Conservation (phyloP, 1,140 invertebrate species). For the Lepidurus arcticus region DNA sequence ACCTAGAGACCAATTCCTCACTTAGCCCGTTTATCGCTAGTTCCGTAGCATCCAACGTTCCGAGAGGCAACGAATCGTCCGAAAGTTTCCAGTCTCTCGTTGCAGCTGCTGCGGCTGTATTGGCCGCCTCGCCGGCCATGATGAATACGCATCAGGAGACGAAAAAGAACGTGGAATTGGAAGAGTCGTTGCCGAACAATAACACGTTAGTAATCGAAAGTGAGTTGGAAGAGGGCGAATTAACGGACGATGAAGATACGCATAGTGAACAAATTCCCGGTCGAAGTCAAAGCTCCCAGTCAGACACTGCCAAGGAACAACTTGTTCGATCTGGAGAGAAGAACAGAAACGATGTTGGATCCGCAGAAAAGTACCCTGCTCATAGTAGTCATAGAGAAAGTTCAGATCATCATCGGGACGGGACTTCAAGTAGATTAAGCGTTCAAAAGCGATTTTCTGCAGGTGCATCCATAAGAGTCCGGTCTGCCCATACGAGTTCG, state of each 20-base stretch:
- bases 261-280: neutral
- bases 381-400: neutral
- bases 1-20: neutral
- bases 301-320: neutral
- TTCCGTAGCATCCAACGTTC: neutral
- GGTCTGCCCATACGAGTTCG: neutral
- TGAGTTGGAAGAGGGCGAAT: neutral
- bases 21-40: neutral
- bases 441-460: neutral
- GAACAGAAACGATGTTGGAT: neutral
- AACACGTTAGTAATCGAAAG: neutral
- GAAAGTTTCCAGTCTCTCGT: neutral
- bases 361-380: neutral
- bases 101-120: neutral
- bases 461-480: neutral
- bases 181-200: neutral
- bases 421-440: neutral
- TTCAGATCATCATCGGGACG: neutral
- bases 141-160: neutral
- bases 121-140: neutral
- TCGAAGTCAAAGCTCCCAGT: neutral
- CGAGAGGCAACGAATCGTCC: neutral
- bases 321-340: neutral
- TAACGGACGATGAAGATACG: neutral
- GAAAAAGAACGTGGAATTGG: neutral